phyloP scores from a whole-genome alignment of 2,888 invertebrate species.

The Galeruca laticollis region DNA sequence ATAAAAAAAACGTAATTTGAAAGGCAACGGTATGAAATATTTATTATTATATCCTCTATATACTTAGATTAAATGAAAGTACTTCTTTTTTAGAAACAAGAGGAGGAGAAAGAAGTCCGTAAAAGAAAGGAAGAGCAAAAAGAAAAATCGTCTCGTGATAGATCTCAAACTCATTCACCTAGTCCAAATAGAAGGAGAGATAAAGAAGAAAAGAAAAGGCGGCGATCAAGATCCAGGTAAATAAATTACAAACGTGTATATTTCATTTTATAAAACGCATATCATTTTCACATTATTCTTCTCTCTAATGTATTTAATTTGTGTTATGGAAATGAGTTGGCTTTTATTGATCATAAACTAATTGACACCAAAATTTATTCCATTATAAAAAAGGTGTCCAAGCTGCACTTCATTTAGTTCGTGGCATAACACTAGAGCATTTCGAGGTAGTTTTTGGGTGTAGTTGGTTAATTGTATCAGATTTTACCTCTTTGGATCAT shows the following conservation, averaged over 20 bases:
- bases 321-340: too few relatives aligned
- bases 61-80: not conserved
- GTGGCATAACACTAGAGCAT: too few relatives aligned
- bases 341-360: too few relatives aligned
- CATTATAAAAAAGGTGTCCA: too few relatives aligned
- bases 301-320: too few relatives aligned
- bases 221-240: slow-evolving; percentile 69
- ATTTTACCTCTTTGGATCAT: too few relatives aligned
- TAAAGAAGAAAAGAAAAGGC: slow-evolving; percentile 62
- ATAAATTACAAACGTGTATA: not conserved
- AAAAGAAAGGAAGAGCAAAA: slow-evolving; percentile 73
- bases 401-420: too few relatives aligned
- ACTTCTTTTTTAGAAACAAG: slow-evolving; percentile 77
- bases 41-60: slow-evolving; percentile 28
- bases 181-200: slow-evolving; percentile 62
- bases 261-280: too few relatives aligned
- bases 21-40: slow-evolving; percentile 56
- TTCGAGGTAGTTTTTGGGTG: too few relatives aligned
- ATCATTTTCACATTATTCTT: too few relatives aligned
- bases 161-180: slow-evolving; percentile 62
- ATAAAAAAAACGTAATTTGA: slow-evolving; percentile 37
- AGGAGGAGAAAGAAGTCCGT: slow-evolving; percentile 78
- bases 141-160: slow-evolving; percentile 54
- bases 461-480: too few relatives aligned
- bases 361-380: too few relatives aligned